A percentile compares a stretch with the other conserved stretches of the same genome.
Evolutionary conservation across 2,888 invertebrate genomes (phyloP).

Genomic region (Microctonus brassicae): DNA sequence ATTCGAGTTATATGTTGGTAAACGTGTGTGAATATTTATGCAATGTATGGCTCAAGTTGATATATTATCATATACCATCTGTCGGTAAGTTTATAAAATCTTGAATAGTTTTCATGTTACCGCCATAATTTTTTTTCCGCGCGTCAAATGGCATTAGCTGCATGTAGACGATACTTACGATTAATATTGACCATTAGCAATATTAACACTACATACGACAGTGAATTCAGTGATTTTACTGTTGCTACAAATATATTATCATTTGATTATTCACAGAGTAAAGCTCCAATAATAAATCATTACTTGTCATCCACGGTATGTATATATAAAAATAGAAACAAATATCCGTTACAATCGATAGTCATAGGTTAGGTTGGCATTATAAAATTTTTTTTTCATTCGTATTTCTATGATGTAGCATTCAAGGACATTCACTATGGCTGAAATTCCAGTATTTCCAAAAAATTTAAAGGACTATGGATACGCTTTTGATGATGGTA

Average conservation of each 20-base stretch:
- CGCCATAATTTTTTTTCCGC: constrained; percentile 26
- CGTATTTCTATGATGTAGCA: constrained; percentile 26
- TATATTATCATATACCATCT: neutral
- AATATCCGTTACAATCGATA: neutral
- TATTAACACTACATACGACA: neutral
- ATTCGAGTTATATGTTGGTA: no score
- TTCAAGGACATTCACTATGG: constrained; percentile 42
- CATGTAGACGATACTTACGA: constrained; percentile 5
- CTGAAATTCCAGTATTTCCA: constrained; percentile 52
- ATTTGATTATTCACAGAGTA: neutral
- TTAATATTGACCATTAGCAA: neutral
- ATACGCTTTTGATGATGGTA: constrained; percentile 74
- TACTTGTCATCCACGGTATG: constrained; percentile 21
- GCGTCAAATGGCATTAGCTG: constrained; percentile 20
- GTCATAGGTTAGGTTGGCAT: constrained; percentile 16
- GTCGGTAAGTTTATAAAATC: neutral
- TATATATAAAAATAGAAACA: neutral
- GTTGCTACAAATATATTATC: neutral
- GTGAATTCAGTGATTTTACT: neutral
- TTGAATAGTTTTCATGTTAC: constrained; percentile 8
- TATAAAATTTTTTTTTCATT: neutral
- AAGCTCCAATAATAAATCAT: neutral
- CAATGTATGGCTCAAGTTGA: no score
- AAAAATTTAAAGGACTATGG: constrained; percentile 72
- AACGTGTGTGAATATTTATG: no score